phyloP scores from a whole-genome alignment of 2,888 invertebrate species.

The Euplagia quadripunctaria region DNA sequence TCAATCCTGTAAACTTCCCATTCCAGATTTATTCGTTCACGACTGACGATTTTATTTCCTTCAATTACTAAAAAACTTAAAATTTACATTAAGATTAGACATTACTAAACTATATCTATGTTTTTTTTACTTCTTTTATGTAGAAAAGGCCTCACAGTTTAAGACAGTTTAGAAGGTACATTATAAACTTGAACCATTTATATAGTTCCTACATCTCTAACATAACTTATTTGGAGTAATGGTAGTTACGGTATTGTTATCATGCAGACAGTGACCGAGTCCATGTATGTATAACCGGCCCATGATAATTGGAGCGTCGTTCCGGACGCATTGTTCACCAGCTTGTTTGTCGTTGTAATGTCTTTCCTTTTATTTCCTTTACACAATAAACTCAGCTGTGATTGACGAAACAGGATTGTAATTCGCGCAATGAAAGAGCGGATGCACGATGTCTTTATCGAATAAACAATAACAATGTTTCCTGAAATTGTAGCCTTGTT shows the following conservation, averaged over 20 bases:
- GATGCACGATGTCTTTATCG: slow-evolving; percentile 30
- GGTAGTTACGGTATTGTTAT: slow-evolving; percentile 25
- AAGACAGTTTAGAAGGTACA: not conserved
- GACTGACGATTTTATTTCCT: not conserved
- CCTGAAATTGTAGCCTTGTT: slow-evolving; percentile 34
- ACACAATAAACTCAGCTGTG: slow-evolving; percentile 52
- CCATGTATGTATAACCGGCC: slow-evolving; percentile 28
- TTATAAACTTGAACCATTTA: slow-evolving; percentile 8
- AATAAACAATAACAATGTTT: slow-evolving; percentile 46
- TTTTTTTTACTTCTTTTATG: not conserved
- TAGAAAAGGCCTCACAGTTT: too few species aligned
- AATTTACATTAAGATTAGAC: not conserved
- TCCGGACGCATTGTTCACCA: slow-evolving; percentile 65
- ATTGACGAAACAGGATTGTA: slow-evolving; percentile 39
- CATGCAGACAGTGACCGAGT: slow-evolving; percentile 30
- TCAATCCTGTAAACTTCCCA: too few species aligned
- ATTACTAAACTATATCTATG: not conserved
- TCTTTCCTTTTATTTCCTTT: slow-evolving; percentile 60
- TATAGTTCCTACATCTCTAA: slow-evolving; percentile 30
- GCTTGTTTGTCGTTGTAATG: slow-evolving; percentile 60
- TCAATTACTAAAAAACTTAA: not conserved
- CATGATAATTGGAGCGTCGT: slow-evolving; percentile 68
- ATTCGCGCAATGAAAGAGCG: slow-evolving; percentile 33
- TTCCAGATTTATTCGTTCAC: not conserved
- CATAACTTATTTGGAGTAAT: slow-evolving; percentile 23